Conservation (phyloP, 2,888 invertebrate species). For the Diabrotica balteata region DNA sequence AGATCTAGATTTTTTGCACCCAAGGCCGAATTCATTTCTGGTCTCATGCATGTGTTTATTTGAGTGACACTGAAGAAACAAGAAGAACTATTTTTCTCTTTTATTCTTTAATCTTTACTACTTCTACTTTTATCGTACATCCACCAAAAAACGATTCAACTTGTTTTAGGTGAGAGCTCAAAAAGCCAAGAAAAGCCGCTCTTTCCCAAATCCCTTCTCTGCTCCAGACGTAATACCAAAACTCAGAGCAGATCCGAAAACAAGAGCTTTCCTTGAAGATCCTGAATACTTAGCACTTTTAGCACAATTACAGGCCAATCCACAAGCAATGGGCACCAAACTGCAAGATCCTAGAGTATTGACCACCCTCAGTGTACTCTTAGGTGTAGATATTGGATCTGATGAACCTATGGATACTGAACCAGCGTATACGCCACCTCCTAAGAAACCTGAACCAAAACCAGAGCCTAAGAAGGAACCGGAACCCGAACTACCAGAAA, state of each 20-base stretch:
- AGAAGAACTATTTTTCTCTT: no score
- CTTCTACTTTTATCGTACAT: no score
- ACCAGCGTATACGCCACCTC: constrained; percentile 59
- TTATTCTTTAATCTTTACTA: no score
- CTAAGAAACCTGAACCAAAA: constrained; percentile 60
- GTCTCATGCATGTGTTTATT: no score
- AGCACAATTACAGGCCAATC: constrained; percentile 71
- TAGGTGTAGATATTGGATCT: constrained; percentile 55
- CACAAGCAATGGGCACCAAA: constrained; percentile 64
- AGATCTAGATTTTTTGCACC: no score
- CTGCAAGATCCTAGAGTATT: constrained; percentile 73
- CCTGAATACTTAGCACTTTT: constrained; percentile 74
- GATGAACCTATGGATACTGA: constrained; percentile 67
- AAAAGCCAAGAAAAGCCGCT: constrained; percentile 37
- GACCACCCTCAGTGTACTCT: constrained; percentile 73
- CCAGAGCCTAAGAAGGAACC: constrained; percentile 64
- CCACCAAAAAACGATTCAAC: no score
- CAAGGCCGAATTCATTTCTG: no score
- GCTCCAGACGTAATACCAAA: constrained; percentile 67
- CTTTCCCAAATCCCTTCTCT: constrained; percentile 64
- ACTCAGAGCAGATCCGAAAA: constrained; percentile 72
- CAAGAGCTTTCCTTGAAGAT: constrained; percentile 75
- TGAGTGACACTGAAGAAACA: no score
- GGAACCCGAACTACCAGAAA: constrained; percentile 69
- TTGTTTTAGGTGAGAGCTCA: constrained; percentile 39